These are phyloP conservation scores for Petroica traversi DNA, from an alignment of 2,113 vertebrate genomes.

Conservation along the genomic window DNA sequence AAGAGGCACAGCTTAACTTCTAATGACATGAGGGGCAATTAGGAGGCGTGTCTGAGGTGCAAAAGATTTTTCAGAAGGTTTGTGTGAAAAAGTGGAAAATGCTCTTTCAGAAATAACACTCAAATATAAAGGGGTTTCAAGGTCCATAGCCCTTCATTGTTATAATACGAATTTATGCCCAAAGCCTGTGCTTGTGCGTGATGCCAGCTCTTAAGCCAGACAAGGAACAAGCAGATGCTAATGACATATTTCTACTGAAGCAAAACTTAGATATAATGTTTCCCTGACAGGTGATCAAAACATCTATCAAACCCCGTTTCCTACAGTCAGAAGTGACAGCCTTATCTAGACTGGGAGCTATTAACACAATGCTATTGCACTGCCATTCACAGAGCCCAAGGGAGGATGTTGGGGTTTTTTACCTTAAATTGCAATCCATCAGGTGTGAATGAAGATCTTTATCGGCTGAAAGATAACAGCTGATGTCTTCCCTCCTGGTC, in stretches of 20 bases:
- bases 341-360: constrained; percentile 51
- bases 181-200: not conserved
- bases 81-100: not conserved
- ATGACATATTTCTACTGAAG: not conserved
- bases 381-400: constrained; percentile 30
- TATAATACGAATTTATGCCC: not conserved
- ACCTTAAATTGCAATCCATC: constrained; percentile 26
- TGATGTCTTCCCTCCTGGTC: constrained; percentile 53
- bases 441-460: constrained; percentile 59
- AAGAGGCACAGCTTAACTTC: not conserved
- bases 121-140: not conserved
- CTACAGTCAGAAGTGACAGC: constrained; percentile 15
- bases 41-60: not conserved
- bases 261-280: not conserved
- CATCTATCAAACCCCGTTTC: constrained; percentile 23
- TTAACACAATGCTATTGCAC: constrained; percentile 31
- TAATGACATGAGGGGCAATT: not conserved
- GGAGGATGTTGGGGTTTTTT: not conserved
- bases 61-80: not conserved
- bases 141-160: not conserved
- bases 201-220: not conserved
- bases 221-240: not conserved
- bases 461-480: constrained; percentile 48
- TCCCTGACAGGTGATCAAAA: constrained; percentile 60
- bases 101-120: not conserved